Conservation (phyloP, 1,140 invertebrate genomes). For the Penaeus chinensis region DNA sequence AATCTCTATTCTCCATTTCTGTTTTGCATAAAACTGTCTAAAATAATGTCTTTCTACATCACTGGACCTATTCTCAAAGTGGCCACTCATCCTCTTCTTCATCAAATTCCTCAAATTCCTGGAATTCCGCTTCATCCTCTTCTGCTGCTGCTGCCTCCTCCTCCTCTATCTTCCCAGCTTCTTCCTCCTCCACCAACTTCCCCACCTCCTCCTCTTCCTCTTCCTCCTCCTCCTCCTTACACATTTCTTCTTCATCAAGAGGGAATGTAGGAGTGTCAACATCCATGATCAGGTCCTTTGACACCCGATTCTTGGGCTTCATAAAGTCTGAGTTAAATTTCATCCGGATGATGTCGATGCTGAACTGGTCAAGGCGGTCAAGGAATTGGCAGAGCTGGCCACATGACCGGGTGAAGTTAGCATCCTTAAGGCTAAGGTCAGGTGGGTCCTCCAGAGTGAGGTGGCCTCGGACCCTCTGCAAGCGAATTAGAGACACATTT, state of each 20-base stretch:
- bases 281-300: not conserved
- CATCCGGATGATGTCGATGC: constrained; percentile 47
- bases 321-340: constrained; percentile 24
- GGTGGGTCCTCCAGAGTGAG: constrained; percentile 49
- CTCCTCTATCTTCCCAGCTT: too few species aligned
- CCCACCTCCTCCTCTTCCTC: not conserved
- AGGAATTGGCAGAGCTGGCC: constrained; percentile 37
- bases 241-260: too few species aligned
- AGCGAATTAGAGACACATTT: constrained; percentile 14
- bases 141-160: not conserved
- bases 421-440: constrained; percentile 15
- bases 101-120: not conserved
- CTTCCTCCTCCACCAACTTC: too few species aligned
- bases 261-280: not conserved
- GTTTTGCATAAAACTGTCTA: not conserved
- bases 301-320: not conserved
- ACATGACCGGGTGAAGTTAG: constrained; percentile 26
- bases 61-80: not conserved
- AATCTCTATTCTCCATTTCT: too few species aligned
- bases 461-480: constrained; percentile 42
- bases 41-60: not conserved
- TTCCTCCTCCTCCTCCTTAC: not conserved
- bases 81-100: not conserved
- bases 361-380: constrained; percentile 42
- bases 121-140: not conserved